Evolutionary conservation across 2,113 vertebrate species (phyloP), one percentile per base, ranked within the genome.

Genomic region (Callithrix jacchus): DNA sequence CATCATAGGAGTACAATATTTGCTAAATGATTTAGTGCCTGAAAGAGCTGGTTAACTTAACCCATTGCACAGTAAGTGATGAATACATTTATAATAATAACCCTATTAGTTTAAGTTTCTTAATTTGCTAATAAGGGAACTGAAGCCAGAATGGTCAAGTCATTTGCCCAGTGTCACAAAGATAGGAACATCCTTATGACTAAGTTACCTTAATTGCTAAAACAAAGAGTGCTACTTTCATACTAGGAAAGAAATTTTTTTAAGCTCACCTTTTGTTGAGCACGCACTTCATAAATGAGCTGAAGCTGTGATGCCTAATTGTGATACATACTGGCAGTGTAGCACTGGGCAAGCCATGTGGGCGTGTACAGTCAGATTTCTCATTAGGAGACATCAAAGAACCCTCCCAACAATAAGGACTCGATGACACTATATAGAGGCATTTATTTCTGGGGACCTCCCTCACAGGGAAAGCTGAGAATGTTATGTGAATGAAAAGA

Each of bases 121-220:
- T 79, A 71, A 37, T 83, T 95, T 94, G 56, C 32, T 84, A 87
- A 91, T 52, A 71, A 95, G 9, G 6, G 35, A 79, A 37, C 68
- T 52, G 37, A 87, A 42, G 14, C 40, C 91, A 94, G 54, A 90
- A 79, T 37, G 54, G 9, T 21, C 9, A 45, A 47, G 7, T 16
- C 9, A 45, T 87, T 81, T 89, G 16, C 3, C 32, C 9, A 20
- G 2, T 7, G 17, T 68, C 64, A 88, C 25, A 74, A 77, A 9
- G 25, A 88, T 32, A 61, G 18, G 23, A 83, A 54, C 13, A 81
- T 18, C 42, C 30, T 71, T 4, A 23, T 2, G 5, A 42, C 30
- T 49, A 58, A 54, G 3, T 80, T 73, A 85, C 30, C 8, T 85
- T 82, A 92, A 49, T 49, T 58, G 61, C 37, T 79, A 93, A 66